Evolutionary conservation across 2,113 vertebrate genomes (phyloP), one percentile per base, ranked within the genome.

Genomic region (Urocitellus parryii): DNA sequence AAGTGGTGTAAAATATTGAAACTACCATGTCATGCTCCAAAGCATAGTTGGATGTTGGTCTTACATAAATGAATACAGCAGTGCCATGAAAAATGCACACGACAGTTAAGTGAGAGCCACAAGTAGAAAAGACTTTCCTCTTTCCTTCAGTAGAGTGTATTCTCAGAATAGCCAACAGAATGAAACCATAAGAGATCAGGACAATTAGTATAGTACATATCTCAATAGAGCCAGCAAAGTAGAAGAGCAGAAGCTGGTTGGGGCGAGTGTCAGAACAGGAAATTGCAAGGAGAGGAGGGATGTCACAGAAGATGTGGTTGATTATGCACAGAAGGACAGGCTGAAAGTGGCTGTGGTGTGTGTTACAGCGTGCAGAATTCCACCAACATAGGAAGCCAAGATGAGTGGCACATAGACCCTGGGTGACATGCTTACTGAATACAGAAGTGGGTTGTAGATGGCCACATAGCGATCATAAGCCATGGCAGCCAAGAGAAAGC

Each of bases 41-140:
- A 51, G 48, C 48, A 51, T 51, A 51, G 12, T 51, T 51, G 48
- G 48, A 51, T 51, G 48, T 68, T 34, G 67, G 89, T 39, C 94
- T 65, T 9, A 96, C 37, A 24, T 97, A 97, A 65, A 96, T 95
- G 72, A 96, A 95, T 65, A 95, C 82, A 2, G 81, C 53, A 2
- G 96, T 97, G 0, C 95, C 96, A 39, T 90, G 94, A 51, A 72
- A 96, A 8, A 96, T 79, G 9, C 95, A 84, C 11, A 97, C 78
- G 8, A 84, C 94, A 4, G 90, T 68, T 34, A 68, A 32, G 67
- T 68, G 67, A 17, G 67, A 68, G 67, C 67, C 67, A 68, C 67
- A 68, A 0, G 67, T 68, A 17, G 67, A 68, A 68, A 68, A 68
- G 67, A 68, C 67, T 68, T 68, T 68, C 12, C 32, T 6, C 32